Evolutionary conservation across 2,888 invertebrate species (phyloP).

Genomic region (Pseudococcus jackbeardsleyi): DNA sequence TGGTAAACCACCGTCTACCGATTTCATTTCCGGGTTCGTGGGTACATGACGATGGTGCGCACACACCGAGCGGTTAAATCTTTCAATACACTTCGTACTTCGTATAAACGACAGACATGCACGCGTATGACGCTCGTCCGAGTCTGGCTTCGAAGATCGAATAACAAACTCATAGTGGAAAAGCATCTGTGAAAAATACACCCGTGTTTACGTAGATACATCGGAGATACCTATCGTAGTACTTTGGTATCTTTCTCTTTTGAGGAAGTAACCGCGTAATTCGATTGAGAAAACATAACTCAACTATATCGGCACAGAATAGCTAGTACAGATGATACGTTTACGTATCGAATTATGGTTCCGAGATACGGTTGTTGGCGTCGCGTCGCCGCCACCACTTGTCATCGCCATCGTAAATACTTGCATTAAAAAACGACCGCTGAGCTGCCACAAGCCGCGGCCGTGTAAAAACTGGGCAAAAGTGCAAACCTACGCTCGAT

Average conservation of each 20-base stretch:
- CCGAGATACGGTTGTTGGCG: too few species aligned
- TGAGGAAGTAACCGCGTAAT: background rate
- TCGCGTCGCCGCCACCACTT: background rate
- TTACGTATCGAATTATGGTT: background rate
- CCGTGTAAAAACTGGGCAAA: too few species aligned
- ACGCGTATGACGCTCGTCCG: too few species aligned
- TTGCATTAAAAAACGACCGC: too few species aligned
- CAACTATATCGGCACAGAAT: too few species aligned
- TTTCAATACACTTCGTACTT: background rate
- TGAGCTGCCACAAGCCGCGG: too few species aligned
- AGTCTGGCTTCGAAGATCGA: too few species aligned
- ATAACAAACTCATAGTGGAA: background rate
- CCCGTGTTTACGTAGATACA: background rate
- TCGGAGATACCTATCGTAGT: background rate
- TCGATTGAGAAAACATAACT: background rate
- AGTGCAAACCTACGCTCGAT: background rate
- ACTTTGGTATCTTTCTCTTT: background rate
- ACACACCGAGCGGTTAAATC: background rate
- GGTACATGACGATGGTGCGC: background rate
- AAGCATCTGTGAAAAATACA: background rate
- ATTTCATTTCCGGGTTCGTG: constrained; percentile 3
- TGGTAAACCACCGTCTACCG: constrained; percentile 1
- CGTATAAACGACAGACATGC: too few species aligned
- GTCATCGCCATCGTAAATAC: background rate
- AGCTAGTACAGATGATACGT: background rate